Conservation (phyloP, 2,797 vertebrate genomes). For the Anguilla obscura region DNA sequence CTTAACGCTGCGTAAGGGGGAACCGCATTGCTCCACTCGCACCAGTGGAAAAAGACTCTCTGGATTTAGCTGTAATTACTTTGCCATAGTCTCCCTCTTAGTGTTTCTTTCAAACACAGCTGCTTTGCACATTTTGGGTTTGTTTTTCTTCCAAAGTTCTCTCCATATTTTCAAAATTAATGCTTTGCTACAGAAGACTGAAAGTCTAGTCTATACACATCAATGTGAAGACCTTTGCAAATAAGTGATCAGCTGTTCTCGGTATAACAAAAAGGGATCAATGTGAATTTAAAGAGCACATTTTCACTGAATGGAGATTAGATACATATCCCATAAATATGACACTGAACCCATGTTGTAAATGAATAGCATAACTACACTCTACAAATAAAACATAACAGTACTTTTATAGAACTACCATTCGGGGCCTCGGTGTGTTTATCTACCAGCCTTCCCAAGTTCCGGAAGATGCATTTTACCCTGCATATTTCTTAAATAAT, state of each 20-base stretch:
- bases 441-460: not conserved
- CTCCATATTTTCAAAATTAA: not conserved
- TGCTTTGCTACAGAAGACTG: not conserved
- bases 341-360: not conserved
- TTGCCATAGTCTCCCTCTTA: conserved; percentile 62
- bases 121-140: conserved; percentile 62
- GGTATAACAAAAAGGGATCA: not conserved
- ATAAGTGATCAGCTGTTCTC: not conserved
- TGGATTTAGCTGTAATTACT: conserved; percentile 58
- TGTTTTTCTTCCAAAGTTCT: not conserved
- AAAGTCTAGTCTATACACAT: not conserved
- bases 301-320: not conserved
- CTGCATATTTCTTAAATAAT: not conserved
- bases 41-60: conserved; percentile 55
- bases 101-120: conserved; percentile 63
- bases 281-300: not conserved
- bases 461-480: not conserved
- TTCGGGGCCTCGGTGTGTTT: not conserved
- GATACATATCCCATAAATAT: not conserved
- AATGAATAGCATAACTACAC: not conserved
- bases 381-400: not conserved
- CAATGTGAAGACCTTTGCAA: not conserved
- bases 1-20: not conserved
- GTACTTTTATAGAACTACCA: not conserved
- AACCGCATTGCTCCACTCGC: conserved; percentile 53